Percentiles rank a stretch among this genome's conserved stretches.
Evolutionary conservation across 2,113 vertebrate species (phyloP).

Genomic region (Otus sunia): DNA sequence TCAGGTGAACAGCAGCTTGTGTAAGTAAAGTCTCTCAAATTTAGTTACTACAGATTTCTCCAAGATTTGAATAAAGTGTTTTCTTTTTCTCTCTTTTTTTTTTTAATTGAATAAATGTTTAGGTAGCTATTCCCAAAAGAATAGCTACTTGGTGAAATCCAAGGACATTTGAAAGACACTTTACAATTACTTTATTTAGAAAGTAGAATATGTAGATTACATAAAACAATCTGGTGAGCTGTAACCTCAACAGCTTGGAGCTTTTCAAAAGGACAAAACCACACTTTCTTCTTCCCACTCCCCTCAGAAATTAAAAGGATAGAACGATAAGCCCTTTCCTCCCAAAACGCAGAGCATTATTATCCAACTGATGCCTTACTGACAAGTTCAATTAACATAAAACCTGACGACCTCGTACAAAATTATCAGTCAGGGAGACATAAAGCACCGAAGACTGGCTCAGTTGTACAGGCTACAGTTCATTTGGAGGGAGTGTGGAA

Average conservation of each 20-base stretch:
- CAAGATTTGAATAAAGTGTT: neutral
- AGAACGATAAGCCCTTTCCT: neutral
- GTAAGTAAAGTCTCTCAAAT: neutral
- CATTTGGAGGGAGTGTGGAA: neutral
- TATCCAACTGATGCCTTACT: neutral
- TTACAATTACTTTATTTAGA: constrained; percentile 9
- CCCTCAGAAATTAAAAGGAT: neutral
- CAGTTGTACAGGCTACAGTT: neutral
- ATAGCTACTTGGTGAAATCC: neutral
- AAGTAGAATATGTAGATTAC: constrained; percentile 13
- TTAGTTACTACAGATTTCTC: neutral
- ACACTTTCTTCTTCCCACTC: neutral
- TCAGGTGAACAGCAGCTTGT: neutral
- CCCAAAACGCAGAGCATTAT: neutral
- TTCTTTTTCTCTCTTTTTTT: neutral
- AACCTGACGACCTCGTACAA: neutral
- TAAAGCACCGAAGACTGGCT: neutral
- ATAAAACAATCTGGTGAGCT: constrained; percentile 28
- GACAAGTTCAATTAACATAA: neutral
- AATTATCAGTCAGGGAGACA: neutral
- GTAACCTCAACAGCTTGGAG: constrained; percentile 12
- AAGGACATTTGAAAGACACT: neutral
- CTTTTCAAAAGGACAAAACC: constrained; percentile 12
- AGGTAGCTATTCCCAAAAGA: neutral
- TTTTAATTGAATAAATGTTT: neutral